phyloP scores from a whole-genome alignment of 92 coral and sea anemone genomes.

The Porites evermanni region DNA sequence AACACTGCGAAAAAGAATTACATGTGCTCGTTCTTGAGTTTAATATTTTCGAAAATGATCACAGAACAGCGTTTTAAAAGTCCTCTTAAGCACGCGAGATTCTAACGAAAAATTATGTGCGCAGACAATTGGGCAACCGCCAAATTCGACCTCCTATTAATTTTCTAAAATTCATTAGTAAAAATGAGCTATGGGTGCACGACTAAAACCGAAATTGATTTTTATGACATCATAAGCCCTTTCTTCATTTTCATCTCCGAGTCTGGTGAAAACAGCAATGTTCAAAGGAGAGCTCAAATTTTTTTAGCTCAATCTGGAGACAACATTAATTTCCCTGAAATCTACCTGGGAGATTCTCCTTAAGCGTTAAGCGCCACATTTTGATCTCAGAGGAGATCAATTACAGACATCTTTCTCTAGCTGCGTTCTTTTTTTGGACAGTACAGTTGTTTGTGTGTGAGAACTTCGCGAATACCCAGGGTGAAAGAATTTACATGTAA shows the following conservation, averaged over 20 bases:
- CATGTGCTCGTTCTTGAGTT: no score
- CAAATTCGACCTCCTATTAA: background rate
- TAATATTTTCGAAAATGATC: no score
- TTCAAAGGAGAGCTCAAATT: no score
- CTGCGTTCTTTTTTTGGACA: background rate
- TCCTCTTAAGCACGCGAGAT: background rate
- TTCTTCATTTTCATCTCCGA: no score
- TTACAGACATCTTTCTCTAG: background rate
- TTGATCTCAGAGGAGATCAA: constrained; percentile 4
- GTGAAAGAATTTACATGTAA: background rate
- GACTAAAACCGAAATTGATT: no score
- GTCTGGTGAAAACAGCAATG: no score
- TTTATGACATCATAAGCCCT: background rate
- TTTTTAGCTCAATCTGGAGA: no score
- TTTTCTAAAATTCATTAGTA: no score
- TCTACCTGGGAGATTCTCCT: background rate
- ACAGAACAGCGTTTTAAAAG: no score
- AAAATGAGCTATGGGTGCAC: no score
- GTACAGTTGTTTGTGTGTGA: background rate
- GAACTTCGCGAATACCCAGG: background rate
- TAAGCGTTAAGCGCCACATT: background rate
- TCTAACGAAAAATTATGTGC: background rate
- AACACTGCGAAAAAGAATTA: no score
- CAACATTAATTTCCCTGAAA: background rate
- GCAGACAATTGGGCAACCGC: constrained; percentile 14